Base-by-base conservation (phyloP, 2,113 vertebrate genomes). In the Microtus ochrogaster region DNA sequence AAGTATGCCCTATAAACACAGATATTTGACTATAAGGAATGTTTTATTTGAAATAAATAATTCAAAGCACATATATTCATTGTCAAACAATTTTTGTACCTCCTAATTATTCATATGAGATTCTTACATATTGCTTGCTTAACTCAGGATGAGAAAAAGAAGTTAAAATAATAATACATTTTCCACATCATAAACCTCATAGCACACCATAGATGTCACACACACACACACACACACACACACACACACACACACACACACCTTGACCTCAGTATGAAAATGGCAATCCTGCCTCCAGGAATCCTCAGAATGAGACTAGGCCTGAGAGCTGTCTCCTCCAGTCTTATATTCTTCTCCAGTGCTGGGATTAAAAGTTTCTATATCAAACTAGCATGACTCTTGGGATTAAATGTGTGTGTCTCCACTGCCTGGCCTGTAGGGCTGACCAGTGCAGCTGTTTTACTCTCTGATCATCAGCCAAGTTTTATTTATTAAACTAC, bases 1-100 rank as follows among this genome's bases (percentile, higher is more conserved):
- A 6, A 52, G n/a, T 21, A 6, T 49, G 0, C 6, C 79, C 21
- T 44, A 89, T 70, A 88, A 49, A 92, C 73, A 66, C 10, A 49
- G 61, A 66, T 2, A 41, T 1, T 74, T 82, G 4, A 83, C 6
- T 86, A 33, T 61, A 3, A 44, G 36, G 11, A 92, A 90, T 36
- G 7, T 83, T 91, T 86, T 39, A 78, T 89, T 74, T 89, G 9
- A 97, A 79, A 4, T 33, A 91, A 91, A 61, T 52, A 86, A 83
- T 63, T 0, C 33, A 44, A 39, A 82, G 0, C 7, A 39, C 0
- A 26, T 81, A 22, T 41, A 73, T 4, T 30, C 14, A 24, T 83
- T 70, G 58, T 4, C 4, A 65, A 73, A 72, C 2, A 28, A 19
- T 95, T 95, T 66, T 77, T 85, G 28, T 2, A 61, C 0, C 21